Evolutionary conservation across 1,140 invertebrate genomes (phyloP), one percentile per base, ranked within the genome.

Genomic region (Bicyclus anynana): DNA sequence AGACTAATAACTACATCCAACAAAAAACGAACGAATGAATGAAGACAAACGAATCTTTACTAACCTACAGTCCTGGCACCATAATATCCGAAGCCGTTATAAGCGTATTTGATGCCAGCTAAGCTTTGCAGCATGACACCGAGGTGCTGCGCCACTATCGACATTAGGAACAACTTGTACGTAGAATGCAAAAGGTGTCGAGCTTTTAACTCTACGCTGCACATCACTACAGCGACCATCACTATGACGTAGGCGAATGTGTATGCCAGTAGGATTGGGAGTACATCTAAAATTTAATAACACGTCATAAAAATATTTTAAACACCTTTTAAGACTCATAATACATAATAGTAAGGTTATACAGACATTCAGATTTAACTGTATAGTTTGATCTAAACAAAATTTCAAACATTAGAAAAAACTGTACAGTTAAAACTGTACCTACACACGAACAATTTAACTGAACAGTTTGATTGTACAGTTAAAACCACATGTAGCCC

Each of bases 111-210:
- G 10, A 93, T 91, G 70, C 93, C 95, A 6, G 93, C 91, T 2
- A 93, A 76, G 53, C 89, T 91, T 49, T 94, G 89, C 4, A 94
- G 80, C 2, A 94, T 69, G 2, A 97, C 90, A 6, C 94, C 94
- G 12, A 89, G 62, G 38, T 92, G 89, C 75, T 95, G 93, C 20
- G 91, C 77, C 2, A 92, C 69, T 2, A 96, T 81, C 0, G 95
- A 95, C 1, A 91, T 65, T 12, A 97, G 89, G 77, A 95, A 98
- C 58, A 98, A 79, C 78, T 97, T 96, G 84, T 97, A 98, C 0
- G 96, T 97, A 1, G 94, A 90, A 78, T 98, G 97, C 27, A 97
- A 90, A 0, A 98, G 81, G 75, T 96, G 94, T 23, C 95, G 89
- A 1, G 92, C 90, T 60, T 92, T 92, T 5, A 97, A 80, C 72